Percentiles rank a stretch among this genome's conserved stretches.
Evolutionary conservation across 2,888 invertebrate genomes (phyloP).

Genomic region (Habroteleia sp.): DNA sequence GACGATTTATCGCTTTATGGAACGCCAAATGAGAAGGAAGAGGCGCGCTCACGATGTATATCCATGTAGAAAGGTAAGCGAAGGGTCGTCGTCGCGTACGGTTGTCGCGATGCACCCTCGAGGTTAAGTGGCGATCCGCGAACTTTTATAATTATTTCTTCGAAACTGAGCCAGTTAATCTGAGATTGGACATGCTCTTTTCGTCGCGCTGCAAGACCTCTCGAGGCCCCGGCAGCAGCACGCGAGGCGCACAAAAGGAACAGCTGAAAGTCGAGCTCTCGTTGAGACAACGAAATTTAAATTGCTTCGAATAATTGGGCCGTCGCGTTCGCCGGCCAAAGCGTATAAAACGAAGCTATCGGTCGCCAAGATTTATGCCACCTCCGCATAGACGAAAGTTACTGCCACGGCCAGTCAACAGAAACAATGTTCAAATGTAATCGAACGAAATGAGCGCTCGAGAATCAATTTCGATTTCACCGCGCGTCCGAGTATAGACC

Average conservation of each 20-base stretch:
- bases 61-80: constrained; percentile 61
- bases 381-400: constrained; percentile 60
- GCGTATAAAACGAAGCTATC: constrained; percentile 53
- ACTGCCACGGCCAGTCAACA: constrained; percentile 54
- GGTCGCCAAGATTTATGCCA: constrained; percentile 61
- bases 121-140: constrained; percentile 78
- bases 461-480: constrained; percentile 59
- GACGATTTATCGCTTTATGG: constrained; percentile 78
- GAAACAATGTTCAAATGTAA: constrained; percentile 60
- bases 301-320: constrained; percentile 65
- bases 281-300: constrained; percentile 65
- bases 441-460: constrained; percentile 56
- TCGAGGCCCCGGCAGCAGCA: constrained; percentile 46
- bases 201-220: constrained; percentile 61
- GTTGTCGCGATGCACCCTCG: constrained; percentile 75
- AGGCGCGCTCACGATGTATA: constrained; percentile 58
- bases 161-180: constrained; percentile 65
- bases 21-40: constrained; percentile 65
- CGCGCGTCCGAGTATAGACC: constrained; percentile 49
- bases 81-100: constrained; percentile 65
- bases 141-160: constrained; percentile 71
- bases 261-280: constrained; percentile 38
- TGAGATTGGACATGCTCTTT: constrained; percentile 64
- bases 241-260: constrained; percentile 49
- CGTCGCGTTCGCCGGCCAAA: constrained; percentile 57